phyloP scores from a whole-genome alignment of 2,797 vertebrate species.

The Pagetopsis macropterus region DNA sequence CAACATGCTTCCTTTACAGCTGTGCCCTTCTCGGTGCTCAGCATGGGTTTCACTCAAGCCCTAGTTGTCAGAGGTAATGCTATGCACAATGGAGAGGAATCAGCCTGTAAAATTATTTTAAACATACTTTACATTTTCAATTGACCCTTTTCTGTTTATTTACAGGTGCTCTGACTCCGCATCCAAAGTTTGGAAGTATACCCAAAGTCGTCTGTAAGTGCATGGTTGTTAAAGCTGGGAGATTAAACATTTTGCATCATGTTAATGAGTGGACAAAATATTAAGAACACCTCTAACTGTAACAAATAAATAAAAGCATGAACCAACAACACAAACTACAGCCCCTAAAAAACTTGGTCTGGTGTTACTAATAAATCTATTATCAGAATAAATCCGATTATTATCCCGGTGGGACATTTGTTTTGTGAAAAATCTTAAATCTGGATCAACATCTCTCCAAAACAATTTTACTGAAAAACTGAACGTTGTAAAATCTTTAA shows the following conservation, averaged over 20 bases:
- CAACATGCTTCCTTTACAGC: slow-evolving; percentile 58
- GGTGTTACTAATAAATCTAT: no score
- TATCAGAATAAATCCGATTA: no score
- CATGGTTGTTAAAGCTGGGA: neutral
- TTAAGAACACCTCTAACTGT: neutral
- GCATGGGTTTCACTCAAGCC: slow-evolving; percentile 74
- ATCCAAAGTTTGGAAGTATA: slow-evolving; percentile 72
- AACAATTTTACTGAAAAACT: neutral
- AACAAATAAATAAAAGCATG: no score
- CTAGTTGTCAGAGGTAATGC: slow-evolving; percentile 74
- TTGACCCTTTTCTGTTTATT: slow-evolving; percentile 9
- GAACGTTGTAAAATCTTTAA: neutral
- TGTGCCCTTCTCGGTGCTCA: slow-evolving; percentile 71
- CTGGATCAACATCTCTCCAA: neutral
- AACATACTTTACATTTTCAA: neutral
- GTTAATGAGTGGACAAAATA: neutral
- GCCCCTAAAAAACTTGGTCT: neutral
- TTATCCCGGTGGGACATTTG: no score
- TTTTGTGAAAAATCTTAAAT: no score
- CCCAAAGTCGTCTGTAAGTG: slow-evolving; percentile 82
- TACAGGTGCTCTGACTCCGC: slow-evolving; percentile 68
- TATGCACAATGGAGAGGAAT: neutral
- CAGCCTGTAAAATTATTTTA: neutral
- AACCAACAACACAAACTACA: neutral
- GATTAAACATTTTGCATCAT: neutral